These are phyloP conservation scores for Numenius phaeopus DNA, from an alignment of 2,797 vertebrate genomes.

Conservation along the genomic window DNA sequence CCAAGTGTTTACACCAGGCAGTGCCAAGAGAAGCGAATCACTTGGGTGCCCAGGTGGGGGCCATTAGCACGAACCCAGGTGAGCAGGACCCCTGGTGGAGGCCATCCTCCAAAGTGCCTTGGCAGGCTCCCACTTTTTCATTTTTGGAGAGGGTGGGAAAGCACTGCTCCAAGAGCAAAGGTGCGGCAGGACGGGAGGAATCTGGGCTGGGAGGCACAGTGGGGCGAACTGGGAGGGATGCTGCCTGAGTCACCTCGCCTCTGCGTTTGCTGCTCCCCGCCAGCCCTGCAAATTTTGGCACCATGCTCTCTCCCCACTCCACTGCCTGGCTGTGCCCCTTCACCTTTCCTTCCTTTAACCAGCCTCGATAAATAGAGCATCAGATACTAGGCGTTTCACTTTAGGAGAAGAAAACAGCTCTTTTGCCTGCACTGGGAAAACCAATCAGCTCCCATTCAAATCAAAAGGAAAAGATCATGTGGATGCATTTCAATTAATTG, in stretches of 20 bases:
- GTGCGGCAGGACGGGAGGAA: neutral
- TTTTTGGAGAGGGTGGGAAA: neutral
- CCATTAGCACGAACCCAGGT: fast-evolving
- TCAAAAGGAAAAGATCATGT: neutral
- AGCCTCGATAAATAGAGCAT: fast-evolving
- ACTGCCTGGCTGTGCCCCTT: neutral
- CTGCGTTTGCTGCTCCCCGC: neutral
- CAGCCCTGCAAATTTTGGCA: neutral
- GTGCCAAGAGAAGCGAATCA: fast-evolving
- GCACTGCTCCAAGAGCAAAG: neutral
- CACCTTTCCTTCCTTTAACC: neutral
- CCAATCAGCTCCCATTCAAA: neutral
- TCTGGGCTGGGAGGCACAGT: neutral
- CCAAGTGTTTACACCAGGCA: neutral
- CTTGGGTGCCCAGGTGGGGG: fast-evolving
- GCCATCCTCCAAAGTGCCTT: neutral
- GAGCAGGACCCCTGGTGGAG: neutral
- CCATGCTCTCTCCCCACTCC: fast-evolving
- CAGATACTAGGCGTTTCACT: neutral
- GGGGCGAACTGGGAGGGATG: neutral
- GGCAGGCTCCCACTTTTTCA: neutral
- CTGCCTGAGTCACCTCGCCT: fast-evolving
- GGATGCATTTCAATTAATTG: neutral
- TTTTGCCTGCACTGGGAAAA: neutral
- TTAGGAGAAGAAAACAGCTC: neutral